phyloP scores from a whole-genome alignment of 2,113 vertebrate genomes.

The Zapornia atra region DNA sequence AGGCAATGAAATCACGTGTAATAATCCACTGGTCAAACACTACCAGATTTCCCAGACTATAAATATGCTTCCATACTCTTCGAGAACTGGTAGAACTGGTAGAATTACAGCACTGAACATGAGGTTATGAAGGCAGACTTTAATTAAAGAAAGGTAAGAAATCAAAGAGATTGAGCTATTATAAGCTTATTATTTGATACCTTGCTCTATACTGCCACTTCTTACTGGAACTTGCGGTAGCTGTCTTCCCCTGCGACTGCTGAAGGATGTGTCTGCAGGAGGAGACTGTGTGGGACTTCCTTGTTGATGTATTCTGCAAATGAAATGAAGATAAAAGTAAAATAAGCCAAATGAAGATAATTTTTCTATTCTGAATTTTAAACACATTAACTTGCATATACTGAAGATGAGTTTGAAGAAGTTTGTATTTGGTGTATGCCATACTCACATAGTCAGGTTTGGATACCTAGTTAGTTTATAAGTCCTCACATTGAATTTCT shows the following conservation, averaged over 20 bases:
- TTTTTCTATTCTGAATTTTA: background rate
- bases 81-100: background rate
- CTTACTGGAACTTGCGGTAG: slow-evolving; percentile 93
- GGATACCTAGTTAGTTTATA: background rate
- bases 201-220: slow-evolving; percentile 95
- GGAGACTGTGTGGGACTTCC: slow-evolving; percentile 83
- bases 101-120: background rate
- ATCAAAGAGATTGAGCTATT: slow-evolving; percentile 54
- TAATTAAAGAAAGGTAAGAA: slow-evolving; percentile 11
- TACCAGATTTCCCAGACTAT: background rate
- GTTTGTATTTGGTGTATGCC: background rate
- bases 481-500: background rate
- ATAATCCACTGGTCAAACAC: background rate
- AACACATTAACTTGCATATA: background rate
- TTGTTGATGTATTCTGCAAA: slow-evolving; percentile 83
- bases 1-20: background rate
- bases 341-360: background rate
- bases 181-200: slow-evolving; percentile 77
- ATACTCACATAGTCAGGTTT: background rate
- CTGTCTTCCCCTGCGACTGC: slow-evolving; percentile 89
- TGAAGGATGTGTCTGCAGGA: slow-evolving; percentile 81
- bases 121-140: background rate
- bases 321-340: slow-evolving; percentile 30
- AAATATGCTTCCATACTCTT: background rate
- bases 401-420: background rate